Percentiles rank a stretch among this genome's conserved stretches.
Evolutionary conservation across 2,113 vertebrate genomes (phyloP).

Genomic region (Sturnira hondurensis): DNA sequence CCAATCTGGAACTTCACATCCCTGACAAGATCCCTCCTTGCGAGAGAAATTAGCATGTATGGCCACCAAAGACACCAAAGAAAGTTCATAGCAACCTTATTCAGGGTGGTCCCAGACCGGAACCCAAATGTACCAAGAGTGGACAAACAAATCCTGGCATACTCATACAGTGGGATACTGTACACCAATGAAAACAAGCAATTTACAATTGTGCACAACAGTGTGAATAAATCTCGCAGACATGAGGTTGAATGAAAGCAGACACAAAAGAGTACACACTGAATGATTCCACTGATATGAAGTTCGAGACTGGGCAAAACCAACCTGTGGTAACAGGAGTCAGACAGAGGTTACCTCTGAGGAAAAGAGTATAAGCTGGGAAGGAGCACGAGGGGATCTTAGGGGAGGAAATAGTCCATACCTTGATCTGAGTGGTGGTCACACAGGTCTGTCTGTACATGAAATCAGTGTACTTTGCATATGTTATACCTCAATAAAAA

Average conservation of each 20-base stretch:
- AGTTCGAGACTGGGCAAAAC: background rate
- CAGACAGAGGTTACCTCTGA: background rate
- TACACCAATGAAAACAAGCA: background rate
- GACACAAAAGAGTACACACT: background rate
- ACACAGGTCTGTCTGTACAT: background rate
- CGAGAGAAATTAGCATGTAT: background rate
- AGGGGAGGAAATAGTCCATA: background rate
- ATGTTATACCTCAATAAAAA: background rate
- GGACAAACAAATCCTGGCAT: background rate
- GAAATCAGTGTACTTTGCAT: background rate
- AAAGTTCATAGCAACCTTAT: background rate
- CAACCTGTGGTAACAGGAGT: background rate
- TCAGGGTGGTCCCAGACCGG: background rate
- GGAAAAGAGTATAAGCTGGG: background rate
- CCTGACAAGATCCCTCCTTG: background rate
- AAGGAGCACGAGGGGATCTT: background rate
- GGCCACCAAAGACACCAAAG: background rate
- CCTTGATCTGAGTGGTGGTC: background rate
- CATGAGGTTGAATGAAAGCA: constrained; percentile 32
- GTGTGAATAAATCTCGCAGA: constrained; percentile 19
- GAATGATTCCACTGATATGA: background rate
- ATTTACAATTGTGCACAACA: background rate
- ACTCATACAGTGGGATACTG: background rate
- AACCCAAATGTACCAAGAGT: background rate
- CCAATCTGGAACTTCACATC: background rate